Percentiles rank a stretch among this genome's conserved stretches.
phyloP scores from a whole-genome alignment of 2,888 invertebrate species.

The Dioctria rufipes region DNA sequence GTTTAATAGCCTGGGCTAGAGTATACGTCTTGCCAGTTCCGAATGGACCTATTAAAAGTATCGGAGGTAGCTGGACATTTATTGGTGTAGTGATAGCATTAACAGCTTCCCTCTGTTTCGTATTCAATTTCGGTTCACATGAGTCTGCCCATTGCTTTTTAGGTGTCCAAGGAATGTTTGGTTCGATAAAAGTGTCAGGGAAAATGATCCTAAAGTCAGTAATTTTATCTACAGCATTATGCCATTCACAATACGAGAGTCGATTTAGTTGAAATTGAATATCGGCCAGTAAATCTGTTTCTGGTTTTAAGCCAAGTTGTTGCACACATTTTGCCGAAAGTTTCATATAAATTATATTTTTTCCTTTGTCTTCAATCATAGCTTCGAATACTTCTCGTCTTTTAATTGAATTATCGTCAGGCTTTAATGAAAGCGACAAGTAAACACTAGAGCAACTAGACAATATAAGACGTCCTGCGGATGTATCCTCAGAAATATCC shows the following conservation, averaged over 20 bases:
- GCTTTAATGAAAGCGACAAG: constrained; percentile 70
- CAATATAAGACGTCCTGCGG: constrained; percentile 83
- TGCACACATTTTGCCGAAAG: constrained; percentile 79
- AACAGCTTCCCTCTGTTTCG: constrained; percentile 85
- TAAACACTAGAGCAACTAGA: constrained; percentile 83
- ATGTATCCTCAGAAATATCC: constrained; percentile 86
- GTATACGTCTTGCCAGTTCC: constrained; percentile 93
- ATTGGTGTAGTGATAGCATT: constrained; percentile 81
- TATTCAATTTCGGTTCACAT: constrained; percentile 78
- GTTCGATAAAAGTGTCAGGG: constrained; percentile 77
- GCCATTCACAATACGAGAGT: constrained; percentile 88
- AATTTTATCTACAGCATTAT: constrained; percentile 84
- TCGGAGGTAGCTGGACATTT: constrained; percentile 77
- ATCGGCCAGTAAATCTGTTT: constrained; percentile 78
- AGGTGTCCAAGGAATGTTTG: constrained; percentile 80
- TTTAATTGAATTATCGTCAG: constrained; percentile 61
- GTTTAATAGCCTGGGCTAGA: constrained; percentile 82
- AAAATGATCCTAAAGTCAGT: constrained; percentile 81
- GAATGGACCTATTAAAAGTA: constrained; percentile 84
- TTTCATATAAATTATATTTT: constrained; percentile 83
- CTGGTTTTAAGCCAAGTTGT: constrained; percentile 76
- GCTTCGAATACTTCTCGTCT: constrained; percentile 80
- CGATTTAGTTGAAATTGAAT: constrained; percentile 88
- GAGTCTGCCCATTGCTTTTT: constrained; percentile 79
- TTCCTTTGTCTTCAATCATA: constrained; percentile 84